Percentiles rank a stretch among this genome's conserved stretches.
Evolutionary conservation across 2,888 invertebrate species (phyloP).

Genomic region (Drosophila limbata): DNA sequence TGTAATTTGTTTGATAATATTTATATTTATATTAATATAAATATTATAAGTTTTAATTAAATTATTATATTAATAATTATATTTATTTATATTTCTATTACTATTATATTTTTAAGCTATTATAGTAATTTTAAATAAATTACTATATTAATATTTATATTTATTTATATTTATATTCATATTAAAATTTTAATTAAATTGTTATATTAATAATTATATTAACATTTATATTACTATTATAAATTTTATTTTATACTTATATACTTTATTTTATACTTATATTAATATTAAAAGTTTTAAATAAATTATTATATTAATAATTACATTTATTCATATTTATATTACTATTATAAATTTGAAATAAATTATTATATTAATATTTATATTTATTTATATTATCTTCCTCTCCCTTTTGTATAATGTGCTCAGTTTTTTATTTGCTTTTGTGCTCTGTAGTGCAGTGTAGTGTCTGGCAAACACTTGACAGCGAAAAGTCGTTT

Average conservation of each 20-base stretch:
- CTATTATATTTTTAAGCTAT: not conserved
- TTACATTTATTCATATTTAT: not conserved
- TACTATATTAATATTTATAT: not conserved
- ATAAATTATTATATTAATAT: not conserved
- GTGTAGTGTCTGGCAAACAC: constrained; percentile 38
- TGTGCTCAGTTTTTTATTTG: constrained; percentile 6
- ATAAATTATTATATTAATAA: too few relatives aligned
- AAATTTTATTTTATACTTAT: too few relatives aligned
- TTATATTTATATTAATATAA: not conserved
- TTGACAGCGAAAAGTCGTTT: constrained; percentile 34
- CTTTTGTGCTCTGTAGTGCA: constrained; percentile 9
- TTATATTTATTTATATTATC: not conserved
- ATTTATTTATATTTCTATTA: not conserved
- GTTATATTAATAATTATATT: not conserved
- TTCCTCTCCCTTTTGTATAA: not conserved
- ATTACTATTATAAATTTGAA: too few relatives aligned
- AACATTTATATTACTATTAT: too few relatives aligned
- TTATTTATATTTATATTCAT: not conserved
- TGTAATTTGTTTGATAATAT: not conserved
- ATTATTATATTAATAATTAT: not conserved
- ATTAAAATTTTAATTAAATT: too few relatives aligned
- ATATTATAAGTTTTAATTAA: too few relatives aligned
- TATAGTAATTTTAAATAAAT: too few relatives aligned
- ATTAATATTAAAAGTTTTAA: too few relatives aligned
- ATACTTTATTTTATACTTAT: not conserved